Conservation (phyloP, 2,797 vertebrate species). For the Neosalanx taihuensis region DNA sequence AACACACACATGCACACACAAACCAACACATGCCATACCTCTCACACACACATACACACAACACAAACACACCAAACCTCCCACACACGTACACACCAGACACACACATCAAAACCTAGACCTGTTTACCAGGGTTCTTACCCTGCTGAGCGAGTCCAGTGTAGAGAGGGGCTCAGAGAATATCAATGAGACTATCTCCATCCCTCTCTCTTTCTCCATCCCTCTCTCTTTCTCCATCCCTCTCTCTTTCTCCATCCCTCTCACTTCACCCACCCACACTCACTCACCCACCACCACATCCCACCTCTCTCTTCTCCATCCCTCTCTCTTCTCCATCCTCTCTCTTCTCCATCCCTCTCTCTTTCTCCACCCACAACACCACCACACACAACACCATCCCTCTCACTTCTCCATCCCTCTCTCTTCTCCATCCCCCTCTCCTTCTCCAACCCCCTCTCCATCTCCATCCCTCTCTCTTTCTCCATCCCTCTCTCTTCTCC, state of each 20-base stretch:
- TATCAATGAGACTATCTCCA: conserved; percentile 16
- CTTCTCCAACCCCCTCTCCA: no score
- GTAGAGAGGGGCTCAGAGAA: conserved; percentile 20
- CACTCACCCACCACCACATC: neutral
- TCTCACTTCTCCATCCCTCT: no score
- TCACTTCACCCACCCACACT: neutral
- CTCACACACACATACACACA: neutral
- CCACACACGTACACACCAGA: neutral
- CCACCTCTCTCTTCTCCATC: no score
- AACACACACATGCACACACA: neutral
- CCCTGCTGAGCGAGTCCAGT: conserved; percentile 30
- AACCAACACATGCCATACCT: neutral
- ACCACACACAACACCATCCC: no score
- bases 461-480: no score
- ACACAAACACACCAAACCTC: neutral
- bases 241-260: neutral
- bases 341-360: no score
- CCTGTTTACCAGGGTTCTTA: conserved; percentile 48
- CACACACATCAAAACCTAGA: conserved; percentile 33
- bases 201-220: neutral
- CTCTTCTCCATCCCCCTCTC: no score
- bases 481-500: no score
- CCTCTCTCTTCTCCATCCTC: no score
- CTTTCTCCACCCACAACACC: no score
- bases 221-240: neutral